Percentiles rank a stretch among this genome's conserved stretches.
Evolutionary conservation across 2,113 vertebrate species (phyloP).

Genomic region (Triplophysa siluroides): DNA sequence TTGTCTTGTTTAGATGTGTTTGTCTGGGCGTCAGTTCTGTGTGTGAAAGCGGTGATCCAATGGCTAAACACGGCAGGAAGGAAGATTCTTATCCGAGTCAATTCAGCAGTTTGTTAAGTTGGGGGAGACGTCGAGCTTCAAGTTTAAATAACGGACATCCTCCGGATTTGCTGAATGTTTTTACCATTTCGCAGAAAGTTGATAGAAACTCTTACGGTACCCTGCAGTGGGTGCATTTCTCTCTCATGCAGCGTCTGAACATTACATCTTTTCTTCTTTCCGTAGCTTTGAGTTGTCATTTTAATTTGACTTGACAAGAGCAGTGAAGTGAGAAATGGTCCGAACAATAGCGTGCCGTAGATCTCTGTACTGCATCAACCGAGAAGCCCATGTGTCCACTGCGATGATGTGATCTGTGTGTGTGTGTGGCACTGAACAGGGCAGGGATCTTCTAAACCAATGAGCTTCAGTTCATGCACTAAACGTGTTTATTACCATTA

Average conservation of each 20-base stretch:
- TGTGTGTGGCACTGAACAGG: background rate
- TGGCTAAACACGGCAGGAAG: conserved; percentile 22
- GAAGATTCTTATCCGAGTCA: conserved; percentile 25
- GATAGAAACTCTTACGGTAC: no score
- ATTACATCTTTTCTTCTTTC: conserved; percentile 43
- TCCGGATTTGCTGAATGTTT: no score
- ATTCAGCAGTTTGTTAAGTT: conserved; percentile 28
- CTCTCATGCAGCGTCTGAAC: background rate
- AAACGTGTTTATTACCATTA: conserved; percentile 8
- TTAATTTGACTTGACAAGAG: conserved; percentile 67
- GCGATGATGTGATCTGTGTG: conserved; percentile 33
- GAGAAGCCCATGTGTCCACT: conserved; percentile 67
- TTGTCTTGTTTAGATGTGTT: conserved; percentile 21
- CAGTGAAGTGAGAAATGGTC: conserved; percentile 64
- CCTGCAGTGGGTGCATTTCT: background rate
- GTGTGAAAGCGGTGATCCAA: background rate
- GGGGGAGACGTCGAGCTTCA: background rate
- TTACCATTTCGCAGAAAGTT: no score
- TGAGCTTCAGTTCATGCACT: background rate
- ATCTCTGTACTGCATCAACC: conserved; percentile 56
- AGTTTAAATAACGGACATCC: background rate
- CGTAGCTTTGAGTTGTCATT: conserved; percentile 59
- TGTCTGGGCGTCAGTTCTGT: background rate
- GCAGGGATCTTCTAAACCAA: background rate
- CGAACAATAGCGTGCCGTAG: conserved; percentile 57